These are phyloP conservation scores for Bagarius yarrelli DNA, from an alignment of 2,113 vertebrate species.

Conservation along the genomic window DNA sequence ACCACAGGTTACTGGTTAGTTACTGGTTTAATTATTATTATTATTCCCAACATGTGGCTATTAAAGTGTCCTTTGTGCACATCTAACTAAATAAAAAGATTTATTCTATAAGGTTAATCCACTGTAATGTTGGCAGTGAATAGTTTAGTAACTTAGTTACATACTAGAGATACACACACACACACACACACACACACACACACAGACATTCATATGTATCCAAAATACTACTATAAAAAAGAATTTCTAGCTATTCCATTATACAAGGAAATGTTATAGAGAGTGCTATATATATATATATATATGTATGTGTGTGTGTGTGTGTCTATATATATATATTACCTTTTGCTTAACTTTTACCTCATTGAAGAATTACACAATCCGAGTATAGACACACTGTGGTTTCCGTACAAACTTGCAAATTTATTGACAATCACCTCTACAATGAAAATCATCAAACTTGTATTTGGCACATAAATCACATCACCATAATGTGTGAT, in stretches of 20 bases:
- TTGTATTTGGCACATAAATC: constrained; percentile 53
- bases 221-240: too few species aligned
- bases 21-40: background rate
- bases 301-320: too few species aligned
- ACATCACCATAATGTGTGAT: constrained; percentile 46
- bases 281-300: too few species aligned
- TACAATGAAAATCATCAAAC: constrained; percentile 45
- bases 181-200: background rate
- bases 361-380: background rate
- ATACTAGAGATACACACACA: background rate
- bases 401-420: constrained; percentile 47
- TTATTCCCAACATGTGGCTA: background rate
- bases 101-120: background rate
- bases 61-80: background rate
- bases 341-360: too few species aligned
- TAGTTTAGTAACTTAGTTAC: background rate
- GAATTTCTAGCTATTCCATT: too few species aligned
- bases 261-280: too few species aligned
- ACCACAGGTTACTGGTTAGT: too few species aligned
- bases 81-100: background rate
- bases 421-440: constrained; percentile 58
- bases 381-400: background rate
- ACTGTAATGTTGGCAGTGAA: background rate
- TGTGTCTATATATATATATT: too few species aligned
- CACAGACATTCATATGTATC: too few species aligned